A percentile compares a stretch with the other conserved stretches of the same genome.
These are phyloP conservation scores for Litoditis marina DNA, from an alignment of 2,888 invertebrate genomes.

Conservation along the genomic window DNA sequence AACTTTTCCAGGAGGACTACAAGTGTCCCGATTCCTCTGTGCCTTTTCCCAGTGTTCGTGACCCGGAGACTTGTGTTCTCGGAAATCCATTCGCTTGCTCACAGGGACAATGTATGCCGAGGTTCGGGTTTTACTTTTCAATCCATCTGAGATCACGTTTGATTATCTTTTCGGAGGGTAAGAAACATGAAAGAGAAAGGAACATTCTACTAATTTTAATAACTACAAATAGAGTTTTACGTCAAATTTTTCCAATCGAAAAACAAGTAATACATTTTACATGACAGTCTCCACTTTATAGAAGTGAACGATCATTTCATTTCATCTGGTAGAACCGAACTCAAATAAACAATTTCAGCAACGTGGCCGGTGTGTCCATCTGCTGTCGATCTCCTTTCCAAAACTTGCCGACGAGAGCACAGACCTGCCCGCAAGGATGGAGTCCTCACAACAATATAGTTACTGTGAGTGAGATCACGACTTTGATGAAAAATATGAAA, in stretches of 20 bases:
- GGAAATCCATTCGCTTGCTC: slow-evolving; percentile 11
- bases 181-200: too few species aligned
- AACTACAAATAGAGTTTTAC: too few species aligned
- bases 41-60: slow-evolving; percentile 2
- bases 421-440: slow-evolving; percentile 17
- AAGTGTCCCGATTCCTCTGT: slow-evolving; percentile 11
- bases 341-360: slow-evolving; percentile 1
- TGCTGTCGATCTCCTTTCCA: slow-evolving; percentile 14
- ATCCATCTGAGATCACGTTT: not conserved
- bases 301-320: too few species aligned
- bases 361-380: slow-evolving; percentile 11
- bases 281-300: too few species aligned
- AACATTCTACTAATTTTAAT: too few species aligned
- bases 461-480: not conserved
- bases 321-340: too few species aligned
- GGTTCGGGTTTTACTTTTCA: too few species aligned
- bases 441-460: slow-evolving; percentile 10
- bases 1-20: slow-evolving; percentile 17
- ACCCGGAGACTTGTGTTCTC: slow-evolving; percentile 6
- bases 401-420: not conserved
- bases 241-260: too few species aligned
- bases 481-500: too few species aligned
- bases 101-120: slow-evolving; percentile 15
- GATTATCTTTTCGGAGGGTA: too few species aligned
- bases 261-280: too few species aligned